Conservation (phyloP, 2,888 invertebrate species). For the Agrenia bidenticulata region DNA sequence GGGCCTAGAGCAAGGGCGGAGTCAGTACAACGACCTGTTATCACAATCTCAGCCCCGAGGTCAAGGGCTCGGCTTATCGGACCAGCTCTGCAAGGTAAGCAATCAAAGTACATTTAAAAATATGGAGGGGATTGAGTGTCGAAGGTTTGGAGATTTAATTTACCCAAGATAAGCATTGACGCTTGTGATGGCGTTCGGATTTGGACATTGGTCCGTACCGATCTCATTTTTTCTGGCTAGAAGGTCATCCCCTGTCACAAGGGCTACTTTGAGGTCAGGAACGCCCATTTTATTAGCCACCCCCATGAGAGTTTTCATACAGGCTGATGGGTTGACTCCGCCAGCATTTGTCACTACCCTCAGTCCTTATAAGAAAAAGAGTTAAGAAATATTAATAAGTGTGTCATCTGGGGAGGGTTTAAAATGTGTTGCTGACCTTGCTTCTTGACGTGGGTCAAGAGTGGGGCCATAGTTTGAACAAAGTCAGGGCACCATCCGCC, state of each 20-base stretch:
- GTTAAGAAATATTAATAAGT: too few relatives aligned
- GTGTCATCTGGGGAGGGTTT: not conserved
- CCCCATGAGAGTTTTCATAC: slow-evolving; percentile 56
- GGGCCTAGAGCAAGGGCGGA: slow-evolving; percentile 59
- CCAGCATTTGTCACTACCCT: slow-evolving; percentile 60
- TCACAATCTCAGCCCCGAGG: slow-evolving; percentile 59
- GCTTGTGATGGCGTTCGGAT: slow-evolving; percentile 48
- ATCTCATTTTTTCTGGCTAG: slow-evolving; percentile 50
- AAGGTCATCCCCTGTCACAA: slow-evolving; percentile 59
- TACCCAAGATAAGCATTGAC: slow-evolving; percentile 60
- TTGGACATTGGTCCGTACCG: slow-evolving; percentile 38
- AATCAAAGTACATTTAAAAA: too few relatives aligned
- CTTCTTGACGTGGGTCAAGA: slow-evolving; percentile 57
- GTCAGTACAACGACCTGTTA: slow-evolving; percentile 61
- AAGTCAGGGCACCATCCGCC: slow-evolving; percentile 59
- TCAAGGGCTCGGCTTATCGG: slow-evolving; percentile 58
- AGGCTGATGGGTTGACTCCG: slow-evolving; percentile 59
- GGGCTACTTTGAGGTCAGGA: slow-evolving; percentile 57
- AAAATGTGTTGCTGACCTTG: slow-evolving; percentile 55
- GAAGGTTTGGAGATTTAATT: too few relatives aligned
- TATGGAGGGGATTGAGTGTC: too few relatives aligned
- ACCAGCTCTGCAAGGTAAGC: slow-evolving; percentile 56
- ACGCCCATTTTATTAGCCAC: slow-evolving; percentile 56
- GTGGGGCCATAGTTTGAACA: slow-evolving; percentile 57
- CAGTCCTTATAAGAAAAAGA: slow-evolving; percentile 55